These are phyloP conservation scores for Hymenochirus boettgeri DNA, from an alignment of 2,113 vertebrate genomes.

Conservation along the genomic window DNA sequence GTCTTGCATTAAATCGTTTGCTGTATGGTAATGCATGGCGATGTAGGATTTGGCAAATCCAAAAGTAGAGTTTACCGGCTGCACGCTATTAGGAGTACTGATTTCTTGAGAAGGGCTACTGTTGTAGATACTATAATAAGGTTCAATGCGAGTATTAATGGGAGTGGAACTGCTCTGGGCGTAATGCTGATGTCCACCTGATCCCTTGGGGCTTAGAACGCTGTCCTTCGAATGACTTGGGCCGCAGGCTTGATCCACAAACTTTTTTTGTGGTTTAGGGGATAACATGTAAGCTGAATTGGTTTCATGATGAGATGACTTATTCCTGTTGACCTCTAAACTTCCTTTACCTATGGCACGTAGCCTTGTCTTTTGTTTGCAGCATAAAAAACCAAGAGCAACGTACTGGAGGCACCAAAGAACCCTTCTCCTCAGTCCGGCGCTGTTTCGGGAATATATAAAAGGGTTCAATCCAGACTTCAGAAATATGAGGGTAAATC, in stretches of 20 bases:
- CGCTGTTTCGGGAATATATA: conserved; percentile 92
- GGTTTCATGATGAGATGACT: conserved; percentile 93
- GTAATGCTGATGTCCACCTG: conserved; percentile 66
- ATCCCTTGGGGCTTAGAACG: conserved; percentile 69
- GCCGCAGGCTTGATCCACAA: conserved; percentile 87
- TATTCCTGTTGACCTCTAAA: conserved; percentile 90
- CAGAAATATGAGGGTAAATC: conserved; percentile 89
- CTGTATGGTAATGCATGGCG: conserved; percentile 82
- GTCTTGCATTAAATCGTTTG: conserved; percentile 70
- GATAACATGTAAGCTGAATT: conserved; percentile 91
- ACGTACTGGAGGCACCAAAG: conserved; percentile 79
- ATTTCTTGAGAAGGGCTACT: conserved; percentile 76
- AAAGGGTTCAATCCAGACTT: conserved; percentile 96
- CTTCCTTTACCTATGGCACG: conserved; percentile 86
- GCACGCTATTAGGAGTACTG: conserved; percentile 75
- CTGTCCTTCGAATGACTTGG: conserved; percentile 85
- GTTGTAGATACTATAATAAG: conserved; percentile 94
- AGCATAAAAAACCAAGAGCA: conserved; percentile 78
- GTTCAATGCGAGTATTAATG: conserved; percentile 89
- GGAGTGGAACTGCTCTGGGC: conserved; percentile 87
- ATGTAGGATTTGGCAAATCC: conserved; percentile 78
- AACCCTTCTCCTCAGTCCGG: conserved; percentile 80
- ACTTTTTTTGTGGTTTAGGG: conserved; percentile 82
- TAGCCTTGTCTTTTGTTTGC: conserved; percentile 86
- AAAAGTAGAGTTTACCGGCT: conserved; percentile 69